Base-by-base conservation (phyloP, 1,140 invertebrate species). In the Sycobia sp. region DNA sequence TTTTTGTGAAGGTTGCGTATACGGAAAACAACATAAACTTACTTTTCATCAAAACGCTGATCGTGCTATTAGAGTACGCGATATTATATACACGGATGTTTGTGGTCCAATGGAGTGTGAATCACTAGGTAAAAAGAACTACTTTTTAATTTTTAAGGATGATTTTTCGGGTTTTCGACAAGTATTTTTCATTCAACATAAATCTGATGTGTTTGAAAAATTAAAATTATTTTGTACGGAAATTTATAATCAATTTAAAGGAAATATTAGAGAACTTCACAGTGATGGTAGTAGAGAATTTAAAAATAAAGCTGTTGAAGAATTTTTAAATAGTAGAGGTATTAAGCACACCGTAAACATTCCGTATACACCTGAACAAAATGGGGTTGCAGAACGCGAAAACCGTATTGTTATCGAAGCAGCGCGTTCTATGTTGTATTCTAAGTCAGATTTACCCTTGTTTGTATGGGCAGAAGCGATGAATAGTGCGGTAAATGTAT, bases 221-320 rank as follows among this genome's bases (percentile, higher is more conserved):
- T 13, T 73, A 0, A 43, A 60, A 51, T n/a, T 23, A 2, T 60
- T 43, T 29, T 60, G 46, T 7, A 39, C 50, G n/a, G 22, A 43
- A 41, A 22, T 55, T 0, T 36, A 36, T 10, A 59, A 47, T 13
- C 32, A 49, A 27, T 47, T 49, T 23, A 16, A 18, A 18, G 13
- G 23, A 1, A 46, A 47, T 3, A 50, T 62, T 16, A 49, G 41
- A 8, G 3, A 25, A 29, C 2, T 69, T 7, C 9, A 53, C 3
- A 58, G 57, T 11, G 68, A 69, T 23, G 66, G 66, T 41, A 65
- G 68, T 10, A 20, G 25, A 8, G 66, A 67, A 27, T 60, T 54
- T 32, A 22, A 44, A 1, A 67, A 67, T 23, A 4, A 14, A 1
- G 27, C 60, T 4, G 16, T 60, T 0, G 11, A 38, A 11, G 46